Evolutionary conservation across 2,113 vertebrate species (phyloP), one percentile per base, ranked within the genome.

Genomic region (Stigmatopora argus): DNA sequence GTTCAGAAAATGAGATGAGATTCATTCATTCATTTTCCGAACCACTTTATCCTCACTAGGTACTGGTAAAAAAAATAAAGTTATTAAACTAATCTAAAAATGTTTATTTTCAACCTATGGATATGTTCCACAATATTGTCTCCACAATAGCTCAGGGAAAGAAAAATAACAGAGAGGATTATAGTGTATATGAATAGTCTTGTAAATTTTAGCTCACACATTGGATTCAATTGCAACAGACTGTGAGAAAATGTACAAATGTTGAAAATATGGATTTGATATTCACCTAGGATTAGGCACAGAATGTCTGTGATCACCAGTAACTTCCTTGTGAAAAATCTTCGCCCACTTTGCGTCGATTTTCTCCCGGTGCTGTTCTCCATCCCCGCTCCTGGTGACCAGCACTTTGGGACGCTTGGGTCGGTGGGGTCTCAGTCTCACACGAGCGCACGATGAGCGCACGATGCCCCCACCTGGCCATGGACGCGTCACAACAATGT

Each of bases 221-320:
- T 45, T 45, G 8, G 44, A 10, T 45, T 15, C 52, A 23, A 26
- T 55, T 26, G 52, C 26, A 52, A 52, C 7, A 2, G 11, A 51
- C 49, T 11, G 3, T 19, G n/a, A 52, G n/a, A 21, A 52, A 52
- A 5, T 15, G 17, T 1, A 15, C 21, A 44, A 21, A 21, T 8
- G 4, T 31, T 17, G 13, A 63, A 26, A 63, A 62, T 18, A 49
- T 49, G 47, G 10, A n/a, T 12, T 17, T 64, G 14, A 3, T 53
- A 71, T 57, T 87, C 77, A 87, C 88, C 87, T 4, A 88, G 77
- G 21, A 85, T 62, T 61, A 89, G 82, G 55, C 88, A 87, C 52
- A 89, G 67, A 1, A 89, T 67, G 69, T 89, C 88, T 23, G 86
- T 66, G 1, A 70, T 81, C 7, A 89, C 85, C 68, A 88, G 72